Evolutionary conservation across 2,113 vertebrate genomes (phyloP), one percentile per base, ranked within the genome.

Genomic region (Oryzias woworae): DNA sequence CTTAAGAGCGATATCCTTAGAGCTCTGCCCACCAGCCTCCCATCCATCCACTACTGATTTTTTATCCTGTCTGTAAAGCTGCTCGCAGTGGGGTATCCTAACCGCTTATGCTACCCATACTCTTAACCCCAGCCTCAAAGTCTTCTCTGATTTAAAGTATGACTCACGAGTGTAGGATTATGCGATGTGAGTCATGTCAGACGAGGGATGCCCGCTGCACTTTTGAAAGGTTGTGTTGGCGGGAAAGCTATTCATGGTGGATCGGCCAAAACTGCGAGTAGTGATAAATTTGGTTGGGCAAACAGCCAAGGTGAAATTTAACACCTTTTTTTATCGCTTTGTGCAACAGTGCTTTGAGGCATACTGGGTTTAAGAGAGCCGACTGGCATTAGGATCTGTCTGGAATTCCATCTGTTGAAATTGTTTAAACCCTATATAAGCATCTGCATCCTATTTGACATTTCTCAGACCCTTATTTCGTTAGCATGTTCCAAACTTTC

Each of bases 141-240:
- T 57, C 59, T 56, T 69, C 13, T 62, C 71, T 46, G 70, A 59
- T 77, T 78, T 68, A 45, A 51, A 55, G 65, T 73, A 43, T 90
- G 85, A 88, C 78, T 90, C 88, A 87, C 82, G 70, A 56, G 72
- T 72, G 85, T 85, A 45, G 87, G 85, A 87, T 85, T 85, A 79
- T 75, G 63, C 61, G 6, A 48, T 73, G 58, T 86, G 81, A 86
- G 69, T 86, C 80, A 84, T 54, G 74, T 84, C 73, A 72, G 84
- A 57, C 31, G 5, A 80, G 73, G 85, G 67, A 80, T 79, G 68
- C 80, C 85, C 68, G 28, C 70, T 79, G 66, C 54, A 64, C 68
- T 65, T 73, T 85, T 85, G 64, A 77, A 75, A 80, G 67, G 28
- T 14, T 41, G 72, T 62, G 76, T 73, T 59, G 78, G 81, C 3